Conservation (phyloP, 2,797 vertebrate species). For the Bradypodion ventrale region DNA sequence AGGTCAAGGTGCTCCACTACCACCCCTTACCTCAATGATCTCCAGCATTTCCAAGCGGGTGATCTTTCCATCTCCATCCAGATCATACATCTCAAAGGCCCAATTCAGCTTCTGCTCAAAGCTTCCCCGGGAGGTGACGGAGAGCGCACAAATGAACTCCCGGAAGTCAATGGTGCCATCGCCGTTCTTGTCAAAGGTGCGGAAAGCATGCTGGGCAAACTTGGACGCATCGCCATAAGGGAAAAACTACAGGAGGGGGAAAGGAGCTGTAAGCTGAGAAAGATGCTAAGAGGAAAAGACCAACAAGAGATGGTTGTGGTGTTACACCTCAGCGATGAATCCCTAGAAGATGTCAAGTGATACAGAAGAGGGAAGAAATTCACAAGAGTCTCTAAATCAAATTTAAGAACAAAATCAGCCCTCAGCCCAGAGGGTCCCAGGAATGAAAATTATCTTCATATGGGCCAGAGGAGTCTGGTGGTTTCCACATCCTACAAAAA, state of each 20-base stretch:
- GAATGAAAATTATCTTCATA: too few species aligned
- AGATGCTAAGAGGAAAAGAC: not conserved
- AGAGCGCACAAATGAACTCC: constrained; percentile 90
- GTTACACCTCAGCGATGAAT: too few species aligned
- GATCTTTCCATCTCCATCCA: constrained; percentile 88
- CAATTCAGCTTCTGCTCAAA: constrained; percentile 92
- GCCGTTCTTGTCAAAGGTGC: constrained; percentile 89
- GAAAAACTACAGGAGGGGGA: constrained; percentile 78
- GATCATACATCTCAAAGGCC: constrained; percentile 92
- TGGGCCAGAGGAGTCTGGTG: too few species aligned
- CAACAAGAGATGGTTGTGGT: too few species aligned
- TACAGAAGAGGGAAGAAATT: too few species aligned
- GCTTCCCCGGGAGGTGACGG: constrained; percentile 87
- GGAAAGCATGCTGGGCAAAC: constrained; percentile 90
- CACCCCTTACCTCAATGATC: constrained; percentile 83
- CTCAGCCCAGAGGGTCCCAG: too few species aligned
- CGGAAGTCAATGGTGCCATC: constrained; percentile 90
- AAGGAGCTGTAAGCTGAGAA: not conserved
- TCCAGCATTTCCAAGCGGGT: constrained; percentile 90
- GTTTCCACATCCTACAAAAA: too few species aligned
- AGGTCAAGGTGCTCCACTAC: too few species aligned
- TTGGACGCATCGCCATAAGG: constrained; percentile 90
- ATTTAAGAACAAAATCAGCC: too few species aligned
- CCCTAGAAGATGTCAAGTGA: too few species aligned
- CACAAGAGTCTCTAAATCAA: too few species aligned